Evolutionary conservation across 2,888 invertebrate genomes (phyloP), one percentile per base, ranked within the genome.

Genomic region (Drosophila anomelani): DNA sequence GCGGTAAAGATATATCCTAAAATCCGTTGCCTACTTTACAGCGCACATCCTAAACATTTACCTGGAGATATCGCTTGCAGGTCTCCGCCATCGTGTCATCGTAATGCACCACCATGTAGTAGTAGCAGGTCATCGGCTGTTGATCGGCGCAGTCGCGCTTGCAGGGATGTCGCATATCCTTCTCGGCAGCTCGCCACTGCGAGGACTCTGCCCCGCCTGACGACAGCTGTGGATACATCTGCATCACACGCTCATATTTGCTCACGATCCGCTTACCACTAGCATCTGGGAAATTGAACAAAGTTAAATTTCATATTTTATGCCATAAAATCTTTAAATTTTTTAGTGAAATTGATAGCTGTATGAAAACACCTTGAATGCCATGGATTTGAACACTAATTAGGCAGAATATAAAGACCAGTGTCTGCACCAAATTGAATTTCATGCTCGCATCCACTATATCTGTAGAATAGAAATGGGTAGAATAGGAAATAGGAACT

Each of bases 31-130:
- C 47, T 47, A 49, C 49, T 12, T 49, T 49, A 29, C 26, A 46
- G 46, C 46, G 15, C 44, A 15, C n/a, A n/a, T n/a, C n/a, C n/a
- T n/a, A 29, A 10, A 8, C 4, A 29, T 46, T 4, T 43, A 70
- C 70, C 70, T 88, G 80, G 12, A 90, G 77, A 68, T 90, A 91
- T 3, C 85, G 82, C 29, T 82, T 78, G 64, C 91, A 91, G 5
- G 87, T 82, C 2, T 81, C 82, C 15, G 89, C 78, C 90, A 91
- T 89, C 9, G 92, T 91, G 56, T 91, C 90, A 15, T 91, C 91
- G 54, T 90, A 88, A 60, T 91, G 91, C 1, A 91, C 83, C 4
- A 90, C 84, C 81, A 91, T 82, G 39, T 91, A 90, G 62, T 91
- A 91, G 61, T 91, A 91, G 61, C 91, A 91, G 13, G 89, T 91